phyloP scores from a whole-genome alignment of 1,140 invertebrate species.

The Drosophila lini region DNA sequence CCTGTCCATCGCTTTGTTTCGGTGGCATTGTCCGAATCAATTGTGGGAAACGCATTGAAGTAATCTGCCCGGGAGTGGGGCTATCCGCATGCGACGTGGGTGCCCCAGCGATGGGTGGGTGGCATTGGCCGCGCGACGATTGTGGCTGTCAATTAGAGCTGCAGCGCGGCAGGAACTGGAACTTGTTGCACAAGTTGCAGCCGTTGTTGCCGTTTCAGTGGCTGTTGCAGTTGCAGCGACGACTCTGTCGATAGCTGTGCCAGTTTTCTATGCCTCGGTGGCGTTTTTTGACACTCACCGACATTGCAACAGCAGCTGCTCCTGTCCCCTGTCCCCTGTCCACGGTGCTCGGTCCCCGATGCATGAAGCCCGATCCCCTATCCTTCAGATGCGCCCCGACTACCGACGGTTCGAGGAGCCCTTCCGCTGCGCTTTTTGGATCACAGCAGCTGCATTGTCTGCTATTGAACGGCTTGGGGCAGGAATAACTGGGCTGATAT shows the following conservation, averaged over 20 bases:
- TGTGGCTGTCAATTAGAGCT: conserved; percentile 79
- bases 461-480: conserved; percentile 43
- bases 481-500: conserved; percentile 45
- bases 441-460: conserved; percentile 53
- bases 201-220: conserved; percentile 41
- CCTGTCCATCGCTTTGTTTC: conserved; percentile 42
- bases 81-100: conserved; percentile 16
- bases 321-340: conserved; percentile 2
- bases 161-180: conserved; percentile 65
- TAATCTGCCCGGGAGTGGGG: conserved; percentile 41
- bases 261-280: conserved; percentile 65
- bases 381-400: conserved; percentile 23
- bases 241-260: conserved; percentile 53
- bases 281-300: conserved; percentile 52
- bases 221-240: conserved; percentile 53
- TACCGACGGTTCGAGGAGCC: conserved; percentile 29
- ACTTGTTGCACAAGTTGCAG: conserved; percentile 74
- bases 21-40: conserved; percentile 78
- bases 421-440: conserved; percentile 43
- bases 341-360: neutral
- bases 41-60: conserved; percentile 78
- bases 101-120: conserved; percentile 55
- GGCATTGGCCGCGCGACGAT: conserved; percentile 70
- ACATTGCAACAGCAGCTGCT: conserved; percentile 24
- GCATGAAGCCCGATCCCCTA: neutral